Conservation (phyloP, 2,113 vertebrate species). For the Uria lomvia region DNA sequence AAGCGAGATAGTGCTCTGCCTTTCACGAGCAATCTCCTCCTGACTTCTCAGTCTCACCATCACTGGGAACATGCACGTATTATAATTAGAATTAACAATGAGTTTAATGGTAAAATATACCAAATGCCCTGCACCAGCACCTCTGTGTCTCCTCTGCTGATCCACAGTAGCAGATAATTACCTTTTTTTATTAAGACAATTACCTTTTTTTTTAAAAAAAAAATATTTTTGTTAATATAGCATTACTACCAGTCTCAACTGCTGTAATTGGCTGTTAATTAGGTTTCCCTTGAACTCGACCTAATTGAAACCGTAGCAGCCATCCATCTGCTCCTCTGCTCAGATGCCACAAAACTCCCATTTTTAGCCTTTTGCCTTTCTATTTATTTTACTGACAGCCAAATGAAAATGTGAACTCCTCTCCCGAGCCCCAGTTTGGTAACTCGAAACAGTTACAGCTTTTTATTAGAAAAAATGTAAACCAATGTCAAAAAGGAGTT, state of each 20-base stretch:
- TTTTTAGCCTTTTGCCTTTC: background rate
- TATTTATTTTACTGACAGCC: background rate
- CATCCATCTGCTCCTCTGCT: background rate
- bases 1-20: background rate
- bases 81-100: background rate
- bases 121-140: background rate
- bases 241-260: background rate
- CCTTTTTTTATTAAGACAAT: background rate
- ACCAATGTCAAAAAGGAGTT: background rate
- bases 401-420: rapidly evolving
- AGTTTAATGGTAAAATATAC: background rate
- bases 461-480: background rate
- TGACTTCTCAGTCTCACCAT: background rate
- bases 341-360: rapidly evolving
- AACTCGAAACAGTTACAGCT: background rate
- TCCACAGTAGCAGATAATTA: background rate
- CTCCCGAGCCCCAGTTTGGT: background rate
- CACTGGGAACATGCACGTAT: background rate
- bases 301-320: background rate
- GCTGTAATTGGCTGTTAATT: constrained; percentile 19
- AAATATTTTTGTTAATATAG: background rate
- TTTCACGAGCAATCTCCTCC: background rate
- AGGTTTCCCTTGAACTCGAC: background rate
- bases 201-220: background rate
- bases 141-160: background rate